These are phyloP conservation scores for Cryptophagus acutangulus DNA, from an alignment of 2,888 invertebrate genomes.

Conservation along the genomic window DNA sequence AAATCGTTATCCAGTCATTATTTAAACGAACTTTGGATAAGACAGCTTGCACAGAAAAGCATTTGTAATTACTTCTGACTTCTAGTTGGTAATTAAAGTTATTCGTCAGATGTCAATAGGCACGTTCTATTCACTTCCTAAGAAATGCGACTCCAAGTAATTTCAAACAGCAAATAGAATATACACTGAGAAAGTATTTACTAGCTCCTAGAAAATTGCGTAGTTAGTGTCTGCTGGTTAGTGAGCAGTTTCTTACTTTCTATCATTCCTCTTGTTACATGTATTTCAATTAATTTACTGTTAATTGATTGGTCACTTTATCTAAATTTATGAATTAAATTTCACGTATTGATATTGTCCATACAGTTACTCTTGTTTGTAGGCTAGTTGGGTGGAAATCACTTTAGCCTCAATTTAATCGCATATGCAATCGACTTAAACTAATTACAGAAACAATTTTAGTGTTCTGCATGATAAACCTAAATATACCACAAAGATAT, in stretches of 20 bases:
- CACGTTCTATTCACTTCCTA: slow-evolving; percentile 13
- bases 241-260: too few relatives aligned
- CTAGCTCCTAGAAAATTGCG: too few relatives aligned
- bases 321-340: not conserved
- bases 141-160: slow-evolving; percentile 13
- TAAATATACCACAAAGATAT: too few relatives aligned
- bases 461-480: too few relatives aligned
- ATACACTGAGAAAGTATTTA: slow-evolving; percentile 13
- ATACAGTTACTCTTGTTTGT: slow-evolving; percentile 3
- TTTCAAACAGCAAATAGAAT: slow-evolving; percentile 17
- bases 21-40: slow-evolving; percentile 25
- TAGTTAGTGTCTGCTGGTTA: too few relatives aligned
- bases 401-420: slow-evolving; percentile 18
- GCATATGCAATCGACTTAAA: slow-evolving; percentile 17
- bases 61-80: slow-evolving; percentile 33
- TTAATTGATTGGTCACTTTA: too few relatives aligned
- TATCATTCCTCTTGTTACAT: too few relatives aligned
- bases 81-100: slow-evolving; percentile 30
- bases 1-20: slow-evolving; percentile 29
- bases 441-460: slow-evolving; percentile 18
- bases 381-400: slow-evolving; percentile 12
- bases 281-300: too few relatives aligned
- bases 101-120: slow-evolving; percentile 33
- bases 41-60: slow-evolving; percentile 26
- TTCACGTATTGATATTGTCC: slow-evolving; percentile 5